Conservation (phyloP, 2,888 invertebrate species). For the Ectemnius cavifrons region DNA sequence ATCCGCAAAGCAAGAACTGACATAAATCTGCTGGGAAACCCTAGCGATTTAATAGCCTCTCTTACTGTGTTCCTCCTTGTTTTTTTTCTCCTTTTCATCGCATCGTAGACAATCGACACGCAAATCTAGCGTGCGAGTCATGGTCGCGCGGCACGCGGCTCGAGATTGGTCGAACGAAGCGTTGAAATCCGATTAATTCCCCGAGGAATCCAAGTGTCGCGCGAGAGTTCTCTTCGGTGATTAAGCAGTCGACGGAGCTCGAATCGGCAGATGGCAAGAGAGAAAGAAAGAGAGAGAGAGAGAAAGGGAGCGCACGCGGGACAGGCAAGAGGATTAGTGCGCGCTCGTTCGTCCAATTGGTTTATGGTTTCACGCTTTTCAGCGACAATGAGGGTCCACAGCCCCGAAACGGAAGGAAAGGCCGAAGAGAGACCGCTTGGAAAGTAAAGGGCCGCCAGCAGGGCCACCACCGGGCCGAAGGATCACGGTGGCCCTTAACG, state of each 20-base stretch:
- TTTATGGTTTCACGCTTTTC: slow-evolving; percentile 50
- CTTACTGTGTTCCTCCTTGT: too few relatives aligned
- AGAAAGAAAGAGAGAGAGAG: background rate
- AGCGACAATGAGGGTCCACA: slow-evolving; percentile 33
- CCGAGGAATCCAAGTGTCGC: too few relatives aligned
- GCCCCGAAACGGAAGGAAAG: slow-evolving; percentile 6
- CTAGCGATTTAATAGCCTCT: background rate
- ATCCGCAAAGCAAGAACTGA: background rate
- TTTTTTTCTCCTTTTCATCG: too few relatives aligned
- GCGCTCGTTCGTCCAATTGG: slow-evolving; percentile 40
- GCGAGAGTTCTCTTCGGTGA: too few relatives aligned
- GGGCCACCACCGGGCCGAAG: slow-evolving; percentile 3
- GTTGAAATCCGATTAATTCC: too few relatives aligned
- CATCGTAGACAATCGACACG: too few relatives aligned
- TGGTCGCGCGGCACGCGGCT: too few relatives aligned
- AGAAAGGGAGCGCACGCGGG: slow-evolving; percentile 37
- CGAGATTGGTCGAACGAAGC: too few relatives aligned
- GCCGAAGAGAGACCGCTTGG: slow-evolving; percentile 4
- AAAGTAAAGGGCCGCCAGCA: slow-evolving; percentile 24
- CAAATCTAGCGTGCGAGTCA: too few relatives aligned
- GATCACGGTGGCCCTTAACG: slow-evolving; percentile 31
- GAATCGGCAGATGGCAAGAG: background rate
- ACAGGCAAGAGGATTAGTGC: slow-evolving; percentile 37
- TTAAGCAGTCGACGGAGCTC: background rate
- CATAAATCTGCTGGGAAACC: background rate